A percentile compares a stretch with the other conserved stretches of the same genome.
These are phyloP conservation scores for Gymnobelideus leadbeateri DNA, from an alignment of 2,113 vertebrate genomes.

Conservation along the genomic window DNA sequence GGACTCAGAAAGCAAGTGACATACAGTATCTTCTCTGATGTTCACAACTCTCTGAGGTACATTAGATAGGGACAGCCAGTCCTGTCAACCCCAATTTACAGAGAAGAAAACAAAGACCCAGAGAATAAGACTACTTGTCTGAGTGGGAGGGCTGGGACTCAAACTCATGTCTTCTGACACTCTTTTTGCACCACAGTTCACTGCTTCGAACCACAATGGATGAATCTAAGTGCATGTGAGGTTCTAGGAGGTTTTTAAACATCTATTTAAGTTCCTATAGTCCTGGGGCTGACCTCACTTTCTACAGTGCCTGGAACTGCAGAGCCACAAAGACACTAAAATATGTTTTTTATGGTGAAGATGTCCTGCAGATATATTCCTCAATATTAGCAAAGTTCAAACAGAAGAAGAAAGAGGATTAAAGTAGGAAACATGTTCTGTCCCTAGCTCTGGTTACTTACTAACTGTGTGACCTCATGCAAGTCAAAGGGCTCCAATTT, in stretches of 20 bases:
- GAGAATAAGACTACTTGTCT: background rate
- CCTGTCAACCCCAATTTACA: background rate
- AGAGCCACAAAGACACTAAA: background rate
- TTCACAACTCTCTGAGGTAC: background rate
- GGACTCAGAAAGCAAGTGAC: background rate
- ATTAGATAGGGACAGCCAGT: background rate
- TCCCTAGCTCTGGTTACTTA: background rate
- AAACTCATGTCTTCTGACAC: background rate
- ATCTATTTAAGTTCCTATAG: slow-evolving; percentile 5
- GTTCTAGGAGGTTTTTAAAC: background rate
- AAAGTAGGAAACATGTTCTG: background rate
- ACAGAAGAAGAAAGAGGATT: background rate
- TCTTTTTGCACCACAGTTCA: background rate
- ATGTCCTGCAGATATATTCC: background rate
- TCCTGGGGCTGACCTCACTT: background rate
- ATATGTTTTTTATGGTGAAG: background rate
- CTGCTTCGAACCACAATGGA: background rate
- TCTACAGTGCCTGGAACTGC: background rate
- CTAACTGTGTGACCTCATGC: background rate
- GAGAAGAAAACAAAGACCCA: background rate
- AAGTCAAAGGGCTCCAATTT: background rate
- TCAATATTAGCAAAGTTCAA: background rate
- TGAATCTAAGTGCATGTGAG: slow-evolving; percentile 22
- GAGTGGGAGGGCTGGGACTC: background rate
- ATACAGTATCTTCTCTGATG: background rate